These are phyloP conservation scores for Plebejus argus DNA, from an alignment of 2,888 invertebrate species.

Conservation along the genomic window DNA sequence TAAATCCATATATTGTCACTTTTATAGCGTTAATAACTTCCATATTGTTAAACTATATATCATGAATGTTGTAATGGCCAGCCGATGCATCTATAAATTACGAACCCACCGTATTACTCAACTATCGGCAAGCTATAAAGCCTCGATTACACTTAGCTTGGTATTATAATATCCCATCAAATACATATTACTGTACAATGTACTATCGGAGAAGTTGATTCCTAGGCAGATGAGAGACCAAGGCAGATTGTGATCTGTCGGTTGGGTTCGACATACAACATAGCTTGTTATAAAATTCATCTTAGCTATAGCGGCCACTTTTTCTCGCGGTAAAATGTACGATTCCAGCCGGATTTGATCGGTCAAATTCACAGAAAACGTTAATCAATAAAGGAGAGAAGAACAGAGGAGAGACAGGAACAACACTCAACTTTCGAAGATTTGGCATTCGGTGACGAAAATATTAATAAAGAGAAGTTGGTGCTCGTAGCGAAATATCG, in stretches of 20 bases:
- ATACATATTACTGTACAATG: neutral
- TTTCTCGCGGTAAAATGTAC: too few species aligned
- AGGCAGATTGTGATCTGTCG: too few species aligned
- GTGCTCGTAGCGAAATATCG: conserved; percentile 55
- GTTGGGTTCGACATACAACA: too few species aligned
- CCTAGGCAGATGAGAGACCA: too few species aligned
- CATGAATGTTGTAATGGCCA: neutral
- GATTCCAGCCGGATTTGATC: neutral
- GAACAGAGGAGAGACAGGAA: neutral
- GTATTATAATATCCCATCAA: neutral
- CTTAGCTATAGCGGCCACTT: too few species aligned
- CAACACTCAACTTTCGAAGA: neutral
- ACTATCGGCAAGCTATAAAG: conserved; percentile 5
- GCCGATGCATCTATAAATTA: conserved; percentile 16
- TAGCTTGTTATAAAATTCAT: too few species aligned
- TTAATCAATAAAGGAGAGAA: neutral
- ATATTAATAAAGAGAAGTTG: conserved; percentile 32
- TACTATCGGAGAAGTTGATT: too few species aligned
- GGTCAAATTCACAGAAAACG: neutral
- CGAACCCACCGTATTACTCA: conserved; percentile 14
- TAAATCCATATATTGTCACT: neutral
- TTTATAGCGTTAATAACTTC: neutral
- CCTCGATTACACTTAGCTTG: neutral
- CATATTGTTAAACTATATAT: conserved; percentile 1
- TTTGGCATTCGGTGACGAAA: conserved; percentile 11